Base-by-base conservation (phyloP, 2,113 vertebrate species). In the Salminus brasiliensis region DNA sequence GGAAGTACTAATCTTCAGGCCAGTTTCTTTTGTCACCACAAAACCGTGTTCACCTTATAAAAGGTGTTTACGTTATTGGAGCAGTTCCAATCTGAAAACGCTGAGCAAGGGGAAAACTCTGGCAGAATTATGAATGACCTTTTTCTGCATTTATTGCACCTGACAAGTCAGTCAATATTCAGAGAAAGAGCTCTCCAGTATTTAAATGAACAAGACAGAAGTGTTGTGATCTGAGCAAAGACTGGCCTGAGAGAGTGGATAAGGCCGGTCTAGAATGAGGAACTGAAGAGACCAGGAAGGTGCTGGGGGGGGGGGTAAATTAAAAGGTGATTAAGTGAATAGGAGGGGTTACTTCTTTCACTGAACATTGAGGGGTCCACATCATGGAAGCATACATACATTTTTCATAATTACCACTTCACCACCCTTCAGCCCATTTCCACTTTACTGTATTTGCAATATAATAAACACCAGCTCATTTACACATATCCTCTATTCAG, bases 91-190 rank as follows among this genome's bases (percentile, higher is more conserved):
- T 73, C 60, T 74, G 41, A 78, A 45, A 57, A 59, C 11, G 23
- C 4, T 49, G 49, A 34, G 66, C 32, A 10, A 71, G 8, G 4
- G 36, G 29, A 47, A 27, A 71, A 73, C 1, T 1, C 39, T 32
- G n/a, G 29, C 29, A 59, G 41, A 71, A 52, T 72, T 72, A 47
- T 34, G 25, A 45, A 83, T 71, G 43, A 7, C 47, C 62, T 60
- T 52, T 79, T 62, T 41, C 67, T 45, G 45, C 29, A 32, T 75
- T 75, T 63, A 74, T 66, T 47, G 25, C 67, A 71, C 34, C 18
- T 55, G 71, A 71, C 71, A 71, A 65, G 45, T 47, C 39, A 63
- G 75, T 70, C 75, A 65, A 43, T 68, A 69, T 82, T 62, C 63
- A 53, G 47, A 23, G 69, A 23, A 62, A 72, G 27, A 41, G 70